Percentiles rank a stretch among this genome's conserved stretches.
These are phyloP conservation scores for Rhopalosiphum maidis DNA, from an alignment of 1,140 invertebrate species.

Conservation along the genomic window DNA sequence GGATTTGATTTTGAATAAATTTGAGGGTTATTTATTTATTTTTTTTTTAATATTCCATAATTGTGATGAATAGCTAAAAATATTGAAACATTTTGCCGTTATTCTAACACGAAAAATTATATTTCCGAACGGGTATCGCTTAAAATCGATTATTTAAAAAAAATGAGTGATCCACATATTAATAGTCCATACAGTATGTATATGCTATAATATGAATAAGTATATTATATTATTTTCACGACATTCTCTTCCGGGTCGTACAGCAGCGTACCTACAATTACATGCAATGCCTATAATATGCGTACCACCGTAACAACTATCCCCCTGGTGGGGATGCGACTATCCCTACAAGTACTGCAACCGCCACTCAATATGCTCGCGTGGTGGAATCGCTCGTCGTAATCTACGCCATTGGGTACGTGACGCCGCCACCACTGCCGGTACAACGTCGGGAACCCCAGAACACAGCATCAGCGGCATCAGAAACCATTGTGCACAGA, in stretches of 20 bases:
- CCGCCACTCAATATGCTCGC: conserved; percentile 20
- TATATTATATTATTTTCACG: background rate
- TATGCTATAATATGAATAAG: background rate
- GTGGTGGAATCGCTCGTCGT: background rate
- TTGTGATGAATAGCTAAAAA: too few relatives aligned
- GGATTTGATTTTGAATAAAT: background rate
- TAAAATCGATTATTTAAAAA: too few relatives aligned
- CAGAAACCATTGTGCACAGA: conserved; percentile 38
- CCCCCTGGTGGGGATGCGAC: background rate
- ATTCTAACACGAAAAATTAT: background rate
- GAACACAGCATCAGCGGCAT: background rate
- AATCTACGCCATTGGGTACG: conserved; percentile 39
- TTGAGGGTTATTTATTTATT: too few relatives aligned
- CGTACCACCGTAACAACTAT: background rate
- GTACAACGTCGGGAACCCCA: background rate
- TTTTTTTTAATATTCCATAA: too few relatives aligned
- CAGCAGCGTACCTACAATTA: background rate
- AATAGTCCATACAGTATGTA: background rate
- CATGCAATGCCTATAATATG: background rate
- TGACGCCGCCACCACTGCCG: conserved; percentile 29
- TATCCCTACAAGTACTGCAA: background rate
- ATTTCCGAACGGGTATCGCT: background rate
- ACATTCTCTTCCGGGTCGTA: background rate
- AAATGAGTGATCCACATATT: too few relatives aligned
- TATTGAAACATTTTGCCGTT: background rate